Conservation (phyloP, 2,888 invertebrate genomes). For the Spilosoma lubricipeda region DNA sequence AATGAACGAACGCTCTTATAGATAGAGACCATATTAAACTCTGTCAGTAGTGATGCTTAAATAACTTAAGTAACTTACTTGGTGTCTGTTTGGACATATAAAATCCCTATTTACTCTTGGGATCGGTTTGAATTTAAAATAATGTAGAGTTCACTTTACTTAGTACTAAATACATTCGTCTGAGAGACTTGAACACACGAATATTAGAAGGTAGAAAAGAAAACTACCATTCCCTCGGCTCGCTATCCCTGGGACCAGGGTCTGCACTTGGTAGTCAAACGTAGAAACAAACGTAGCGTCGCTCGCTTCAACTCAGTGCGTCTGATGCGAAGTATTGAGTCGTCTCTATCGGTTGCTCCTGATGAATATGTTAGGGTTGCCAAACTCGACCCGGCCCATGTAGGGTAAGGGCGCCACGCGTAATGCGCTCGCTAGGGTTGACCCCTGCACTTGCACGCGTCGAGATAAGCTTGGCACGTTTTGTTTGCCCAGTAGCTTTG, state of each 20-base stretch:
- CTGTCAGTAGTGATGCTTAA: background rate
- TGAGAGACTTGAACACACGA: background rate
- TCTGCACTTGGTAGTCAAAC: constrained; percentile 21
- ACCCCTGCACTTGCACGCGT: constrained; percentile 6
- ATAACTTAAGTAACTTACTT: constrained; percentile 5
- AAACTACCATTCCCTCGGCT: background rate
- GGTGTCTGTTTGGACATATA: constrained; percentile 6
- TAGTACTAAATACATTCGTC: background rate
- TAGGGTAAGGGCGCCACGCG: constrained; percentile 1
- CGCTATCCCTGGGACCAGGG: background rate
- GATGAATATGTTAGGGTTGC: constrained; percentile 38
- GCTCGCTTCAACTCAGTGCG: constrained; percentile 27
- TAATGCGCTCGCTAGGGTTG: constrained; percentile 1
- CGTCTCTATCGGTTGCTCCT: constrained; percentile 22
- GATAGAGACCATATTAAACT: background rate
- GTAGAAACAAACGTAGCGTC: constrained; percentile 32
- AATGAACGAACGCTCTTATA: background rate
- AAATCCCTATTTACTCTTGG: background rate
- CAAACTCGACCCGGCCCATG: background rate
- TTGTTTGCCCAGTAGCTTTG: constrained; percentile 22
- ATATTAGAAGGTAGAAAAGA: background rate
- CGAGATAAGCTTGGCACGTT: constrained; percentile 20
- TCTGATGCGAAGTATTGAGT: constrained; percentile 45
- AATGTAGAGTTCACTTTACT: background rate
- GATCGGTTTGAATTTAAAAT: background rate